Evolutionary conservation across 2,888 invertebrate species (phyloP).

Genomic region (Heliconius sara): DNA sequence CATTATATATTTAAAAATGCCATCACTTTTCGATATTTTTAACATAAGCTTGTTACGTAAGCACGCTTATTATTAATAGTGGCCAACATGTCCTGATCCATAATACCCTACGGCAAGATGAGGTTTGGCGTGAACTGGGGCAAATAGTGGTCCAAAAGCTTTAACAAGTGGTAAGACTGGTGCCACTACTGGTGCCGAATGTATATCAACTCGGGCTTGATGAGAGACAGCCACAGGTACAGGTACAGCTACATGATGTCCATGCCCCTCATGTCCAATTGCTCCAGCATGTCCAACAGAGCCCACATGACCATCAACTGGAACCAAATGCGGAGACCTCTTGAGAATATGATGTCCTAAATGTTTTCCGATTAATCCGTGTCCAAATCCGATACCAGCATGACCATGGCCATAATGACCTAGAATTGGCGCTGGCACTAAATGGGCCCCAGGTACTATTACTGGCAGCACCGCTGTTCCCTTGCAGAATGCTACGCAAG

Average conservation of each 20-base stretch:
- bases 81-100: slow-evolving; percentile 53
- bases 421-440: slow-evolving; percentile 58
- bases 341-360: slow-evolving; percentile 66
- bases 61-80: slow-evolving; percentile 56
- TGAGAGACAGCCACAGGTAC: slow-evolving; percentile 69
- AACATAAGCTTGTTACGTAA: background rate
- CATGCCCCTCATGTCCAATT: background rate
- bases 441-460: slow-evolving; percentile 57
- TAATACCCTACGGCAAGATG: slow-evolving; percentile 49
- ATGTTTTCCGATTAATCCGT: slow-evolving; percentile 42
- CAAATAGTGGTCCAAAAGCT: slow-evolving; percentile 59
- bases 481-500: slow-evolving; percentile 60
- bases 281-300: slow-evolving; percentile 44
- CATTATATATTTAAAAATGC: background rate
- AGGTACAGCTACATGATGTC: background rate
- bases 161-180: slow-evolving; percentile 58
- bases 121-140: slow-evolving; percentile 51
- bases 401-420: slow-evolving; percentile 58
- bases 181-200: slow-evolving; percentile 60
- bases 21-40: background rate
- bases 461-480: slow-evolving; percentile 64
- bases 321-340: slow-evolving; percentile 66
- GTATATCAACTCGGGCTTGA: slow-evolving; percentile 81
- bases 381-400: slow-evolving; percentile 49
- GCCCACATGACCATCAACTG: slow-evolving; percentile 40